phyloP scores from a whole-genome alignment of 2,113 vertebrate species.

The Eleginops maclovinus region DNA sequence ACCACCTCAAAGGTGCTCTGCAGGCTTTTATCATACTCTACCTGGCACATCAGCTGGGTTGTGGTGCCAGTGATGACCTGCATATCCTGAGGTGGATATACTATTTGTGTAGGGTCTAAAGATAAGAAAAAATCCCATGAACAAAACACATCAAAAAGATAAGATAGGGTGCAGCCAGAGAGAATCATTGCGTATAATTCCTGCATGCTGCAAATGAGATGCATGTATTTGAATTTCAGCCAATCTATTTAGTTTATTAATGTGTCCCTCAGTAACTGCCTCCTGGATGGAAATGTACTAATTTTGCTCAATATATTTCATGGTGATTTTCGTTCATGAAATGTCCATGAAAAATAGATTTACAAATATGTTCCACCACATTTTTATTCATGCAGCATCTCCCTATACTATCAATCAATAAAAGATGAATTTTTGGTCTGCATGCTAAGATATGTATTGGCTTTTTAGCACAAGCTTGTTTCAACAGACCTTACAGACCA shows the following conservation, averaged over 20 bases:
- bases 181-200: not conserved
- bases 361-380: slow-evolving; percentile 8
- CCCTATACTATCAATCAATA: slow-evolving; percentile 1
- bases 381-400: slow-evolving; percentile 9
- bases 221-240: slow-evolving; percentile 10
- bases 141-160: not conserved
- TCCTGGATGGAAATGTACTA: slow-evolving; percentile 5
- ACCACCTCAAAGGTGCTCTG: slow-evolving; percentile 84
- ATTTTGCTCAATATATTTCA: slow-evolving; percentile 3
- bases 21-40: slow-evolving; percentile 87
- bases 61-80: slow-evolving; percentile 83
- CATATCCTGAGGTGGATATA: slow-evolving; percentile 82
- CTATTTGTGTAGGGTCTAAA: slow-evolving; percentile 89
- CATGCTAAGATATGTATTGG: not conserved
- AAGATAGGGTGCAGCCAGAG: not conserved
- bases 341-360: slow-evolving; percentile 10
- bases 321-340: slow-evolving; percentile 13
- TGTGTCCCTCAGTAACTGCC: slow-evolving; percentile 1
- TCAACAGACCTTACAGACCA: not conserved
- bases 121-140: slow-evolving; percentile 14
- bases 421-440: not conserved
- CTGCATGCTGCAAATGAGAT: slow-evolving; percentile 6
- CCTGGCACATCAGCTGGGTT: slow-evolving; percentile 86
- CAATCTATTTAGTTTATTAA: not conserved
- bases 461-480: not conserved